Base-by-base conservation (phyloP, 2,888 invertebrate species). In the Thyatira batis region DNA sequence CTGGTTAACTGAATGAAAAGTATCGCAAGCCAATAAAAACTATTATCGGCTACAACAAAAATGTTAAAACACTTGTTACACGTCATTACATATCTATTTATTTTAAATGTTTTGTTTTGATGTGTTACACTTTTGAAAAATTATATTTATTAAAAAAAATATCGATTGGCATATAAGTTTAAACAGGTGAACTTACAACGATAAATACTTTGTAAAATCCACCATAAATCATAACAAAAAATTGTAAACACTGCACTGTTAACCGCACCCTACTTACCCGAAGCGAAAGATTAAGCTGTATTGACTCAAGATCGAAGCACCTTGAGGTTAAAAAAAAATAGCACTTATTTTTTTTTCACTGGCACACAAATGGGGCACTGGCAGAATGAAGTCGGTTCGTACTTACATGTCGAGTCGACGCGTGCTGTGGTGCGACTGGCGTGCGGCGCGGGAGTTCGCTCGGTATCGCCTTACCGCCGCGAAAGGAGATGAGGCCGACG, bases 381-480 rank as follows among this genome's bases (percentile, higher is more conserved):
- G 49, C 73, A 76, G 78, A 79, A 77, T 72, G 39, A 48, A 27
- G 27, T 27, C 27, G 27, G 75, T 63, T 73, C 78, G 74, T 92
- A 92, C 92, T 92, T 92, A 92, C 92, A 91, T 92, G 89, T 91
- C 89, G 92, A 92, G 91, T 91, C 92, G 92, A 88, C 91, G 92
- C 89, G 87, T 78, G 90, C 92, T 91, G 89, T 90, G 90, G 86
- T 89, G 91, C 91, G 91, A 92, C 91, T 92, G 91, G 86, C 87
- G 80, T 61, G 69, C 71, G 69, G 62, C 78, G 78, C 80, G 73
- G 73, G 76, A 77, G 79, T 68, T 77, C 75, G 67, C 63, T 54
- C 78, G 89, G 91, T 91, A 89, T 92, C 92, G 89, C 81, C 92
- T 92, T 92, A 91, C 92, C 80, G 78, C 89, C 89, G 85, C 85